Percentiles rank a stretch among this genome's conserved stretches.
phyloP scores from a whole-genome alignment of 2,797 vertebrate genomes.

The Chloroceryle amazona region DNA sequence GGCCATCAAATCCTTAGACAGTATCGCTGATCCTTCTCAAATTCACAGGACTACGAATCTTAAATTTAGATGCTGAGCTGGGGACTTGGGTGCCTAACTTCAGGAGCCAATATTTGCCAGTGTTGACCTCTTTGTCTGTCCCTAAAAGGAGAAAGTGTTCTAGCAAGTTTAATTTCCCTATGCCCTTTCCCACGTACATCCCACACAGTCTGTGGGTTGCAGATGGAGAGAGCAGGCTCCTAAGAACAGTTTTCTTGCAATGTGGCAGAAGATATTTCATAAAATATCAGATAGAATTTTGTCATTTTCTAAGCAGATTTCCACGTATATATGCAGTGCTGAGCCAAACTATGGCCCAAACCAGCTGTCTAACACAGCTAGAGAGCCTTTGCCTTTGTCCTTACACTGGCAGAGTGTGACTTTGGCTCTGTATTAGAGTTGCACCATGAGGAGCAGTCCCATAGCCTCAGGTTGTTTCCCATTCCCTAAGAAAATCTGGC shows the following conservation, averaged over 20 bases:
- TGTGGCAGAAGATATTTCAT: background rate
- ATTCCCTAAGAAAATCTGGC: background rate
- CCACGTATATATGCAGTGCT: background rate
- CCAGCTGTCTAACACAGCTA: background rate
- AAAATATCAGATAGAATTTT: conserved; percentile 13
- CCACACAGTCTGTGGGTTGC: background rate
- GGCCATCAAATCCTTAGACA: background rate
- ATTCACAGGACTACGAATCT: background rate
- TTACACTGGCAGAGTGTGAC: background rate
- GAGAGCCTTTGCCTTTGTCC: background rate
- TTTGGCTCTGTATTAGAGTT: background rate
- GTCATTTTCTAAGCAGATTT: background rate
- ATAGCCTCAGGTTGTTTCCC: background rate
- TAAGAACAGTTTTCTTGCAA: background rate
- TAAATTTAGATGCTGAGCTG: background rate
- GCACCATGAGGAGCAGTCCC: background rate
- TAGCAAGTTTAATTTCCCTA: background rate
- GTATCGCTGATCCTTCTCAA: background rate
- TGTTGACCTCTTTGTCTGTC: background rate
- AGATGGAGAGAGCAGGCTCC: background rate
- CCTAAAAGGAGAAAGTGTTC: background rate
- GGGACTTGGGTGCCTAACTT: background rate
- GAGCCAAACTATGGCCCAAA: background rate
- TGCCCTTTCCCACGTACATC: background rate
- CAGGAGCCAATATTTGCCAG: background rate